A percentile compares a stretch with the other conserved stretches of the same genome.
These are phyloP conservation scores for Vulpes ferrilata DNA, from an alignment of 2,113 vertebrate genomes.

Conservation along the genomic window DNA sequence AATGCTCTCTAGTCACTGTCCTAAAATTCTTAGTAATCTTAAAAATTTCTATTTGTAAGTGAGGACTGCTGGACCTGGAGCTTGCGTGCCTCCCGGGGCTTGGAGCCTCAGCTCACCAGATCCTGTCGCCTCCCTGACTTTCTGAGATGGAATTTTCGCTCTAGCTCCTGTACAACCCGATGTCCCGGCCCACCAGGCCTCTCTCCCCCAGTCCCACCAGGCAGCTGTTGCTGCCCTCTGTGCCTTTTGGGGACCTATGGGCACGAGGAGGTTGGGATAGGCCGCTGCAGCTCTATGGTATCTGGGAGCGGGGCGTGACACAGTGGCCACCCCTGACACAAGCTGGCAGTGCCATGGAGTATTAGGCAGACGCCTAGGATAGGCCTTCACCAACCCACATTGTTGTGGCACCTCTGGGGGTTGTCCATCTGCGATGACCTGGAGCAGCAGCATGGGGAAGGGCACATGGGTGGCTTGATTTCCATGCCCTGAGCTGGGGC, in stretches of 20 bases:
- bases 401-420: not conserved
- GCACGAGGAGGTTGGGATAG: not conserved
- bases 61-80: not conserved
- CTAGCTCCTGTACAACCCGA: no score
- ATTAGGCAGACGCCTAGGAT: not conserved
- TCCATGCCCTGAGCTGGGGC: no score
- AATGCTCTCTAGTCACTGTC: not conserved
- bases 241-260: not conserved
- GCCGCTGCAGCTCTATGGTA: not conserved
- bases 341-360: not conserved
- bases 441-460: not conserved
- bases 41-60: not conserved
- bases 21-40: not conserved
- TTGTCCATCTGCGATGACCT: not conserved
- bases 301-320: not conserved
- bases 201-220: not conserved
- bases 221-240: not conserved
- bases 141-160: not conserved
- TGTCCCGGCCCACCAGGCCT: not conserved
- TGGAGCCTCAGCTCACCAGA: not conserved
- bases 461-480: not conserved
- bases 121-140: not conserved
- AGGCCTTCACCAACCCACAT: not conserved
- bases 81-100: not conserved
- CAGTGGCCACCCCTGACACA: not conserved